These are phyloP conservation scores for Alligator sinensis DNA, from an alignment of 2,113 vertebrate genomes.

Conservation along the genomic window DNA sequence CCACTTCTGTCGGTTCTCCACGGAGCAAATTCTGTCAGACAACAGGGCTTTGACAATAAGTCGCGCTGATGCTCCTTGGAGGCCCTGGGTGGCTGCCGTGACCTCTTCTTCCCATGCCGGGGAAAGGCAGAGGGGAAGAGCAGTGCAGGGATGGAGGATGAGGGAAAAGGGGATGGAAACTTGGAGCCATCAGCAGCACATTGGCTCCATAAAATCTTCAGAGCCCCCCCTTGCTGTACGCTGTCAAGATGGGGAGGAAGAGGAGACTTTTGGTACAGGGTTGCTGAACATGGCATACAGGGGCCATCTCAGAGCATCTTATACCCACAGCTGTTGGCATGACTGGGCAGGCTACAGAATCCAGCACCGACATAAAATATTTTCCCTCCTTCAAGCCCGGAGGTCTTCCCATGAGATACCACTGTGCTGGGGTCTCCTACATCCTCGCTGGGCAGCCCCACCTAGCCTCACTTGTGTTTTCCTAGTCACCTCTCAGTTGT, in stretches of 20 bases:
- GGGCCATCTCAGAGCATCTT: too few relatives aligned
- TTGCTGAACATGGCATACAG: too few relatives aligned
- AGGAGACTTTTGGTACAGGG: too few relatives aligned
- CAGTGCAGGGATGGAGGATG: accelerated
- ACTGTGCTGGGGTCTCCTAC: background rate
- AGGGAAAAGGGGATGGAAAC: too few relatives aligned
- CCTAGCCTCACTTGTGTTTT: too few relatives aligned
- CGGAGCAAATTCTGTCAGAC: background rate
- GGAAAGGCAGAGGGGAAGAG: background rate
- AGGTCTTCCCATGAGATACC: background rate
- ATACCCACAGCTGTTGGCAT: too few relatives aligned
- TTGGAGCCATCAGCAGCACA: background rate
- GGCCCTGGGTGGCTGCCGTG: background rate
- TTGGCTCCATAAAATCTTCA: accelerated
- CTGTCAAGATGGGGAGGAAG: background rate
- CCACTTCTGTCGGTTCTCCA: background rate
- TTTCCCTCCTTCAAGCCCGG: background rate
- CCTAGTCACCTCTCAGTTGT: too few relatives aligned
- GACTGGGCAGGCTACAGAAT: background rate
- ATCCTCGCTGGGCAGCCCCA: too few relatives aligned
- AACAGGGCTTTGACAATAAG: background rate
- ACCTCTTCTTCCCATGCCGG: background rate
- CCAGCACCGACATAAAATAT: background rate
- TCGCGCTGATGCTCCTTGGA: background rate
- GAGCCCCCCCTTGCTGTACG: background rate